phyloP scores from a whole-genome alignment of 1,140 invertebrate genomes.

The Ostrea edulis region DNA sequence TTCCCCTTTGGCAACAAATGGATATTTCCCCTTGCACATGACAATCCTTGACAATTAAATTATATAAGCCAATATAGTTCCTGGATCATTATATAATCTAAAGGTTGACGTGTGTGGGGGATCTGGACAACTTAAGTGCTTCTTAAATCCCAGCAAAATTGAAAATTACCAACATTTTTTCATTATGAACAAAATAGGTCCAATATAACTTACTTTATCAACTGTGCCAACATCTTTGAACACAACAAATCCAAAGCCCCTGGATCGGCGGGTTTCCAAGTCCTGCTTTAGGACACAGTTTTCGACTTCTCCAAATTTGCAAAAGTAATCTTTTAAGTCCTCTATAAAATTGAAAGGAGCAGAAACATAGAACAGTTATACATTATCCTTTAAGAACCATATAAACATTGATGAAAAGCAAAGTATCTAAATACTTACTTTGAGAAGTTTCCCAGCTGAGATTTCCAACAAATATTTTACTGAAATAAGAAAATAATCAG shows the following conservation, averaged over 20 bases:
- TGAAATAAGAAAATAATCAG: slow-evolving; percentile 72
- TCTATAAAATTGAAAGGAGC: slow-evolving; percentile 78
- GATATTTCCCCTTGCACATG: neutral
- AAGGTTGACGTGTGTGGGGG: no score
- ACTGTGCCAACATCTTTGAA: slow-evolving; percentile 89
- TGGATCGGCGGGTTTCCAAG: slow-evolving; percentile 95
- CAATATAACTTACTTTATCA: slow-evolving; percentile 67
- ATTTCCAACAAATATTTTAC: slow-evolving; percentile 98
- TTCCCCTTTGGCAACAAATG: neutral
- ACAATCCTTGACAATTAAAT: no score
- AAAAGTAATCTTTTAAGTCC: slow-evolving; percentile 76
- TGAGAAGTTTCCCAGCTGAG: slow-evolving; percentile 97
- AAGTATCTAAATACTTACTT: slow-evolving; percentile 66
- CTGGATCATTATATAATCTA: no score
- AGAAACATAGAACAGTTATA: neutral
- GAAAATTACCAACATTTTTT: no score
- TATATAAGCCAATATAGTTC: no score
- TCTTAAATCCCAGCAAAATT: no score
- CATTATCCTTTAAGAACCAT: no score
- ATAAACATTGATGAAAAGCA: no score
- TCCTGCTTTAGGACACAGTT: slow-evolving; percentile 99
- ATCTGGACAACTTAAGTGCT: no score
- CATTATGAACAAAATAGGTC: neutral
- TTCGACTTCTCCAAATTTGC: slow-evolving; percentile 95
- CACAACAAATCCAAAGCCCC: slow-evolving; percentile 98